A percentile compares a stretch with the other conserved stretches of the same genome.
These are phyloP conservation scores for Drosophila kepulauana DNA, from an alignment of 1,140 invertebrate species.

Conservation along the genomic window DNA sequence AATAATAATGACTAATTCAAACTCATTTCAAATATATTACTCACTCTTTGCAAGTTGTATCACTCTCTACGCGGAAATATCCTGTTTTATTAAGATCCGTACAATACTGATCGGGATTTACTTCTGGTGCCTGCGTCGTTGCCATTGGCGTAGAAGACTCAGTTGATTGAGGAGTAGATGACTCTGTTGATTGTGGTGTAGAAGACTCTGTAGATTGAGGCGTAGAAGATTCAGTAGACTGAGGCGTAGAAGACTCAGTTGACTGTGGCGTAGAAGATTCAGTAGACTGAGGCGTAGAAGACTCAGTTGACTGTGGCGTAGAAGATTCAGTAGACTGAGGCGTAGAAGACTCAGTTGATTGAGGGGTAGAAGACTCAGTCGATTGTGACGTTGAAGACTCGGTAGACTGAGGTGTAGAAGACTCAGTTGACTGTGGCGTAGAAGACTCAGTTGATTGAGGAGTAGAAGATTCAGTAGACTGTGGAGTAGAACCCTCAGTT, in stretches of 20 bases:
- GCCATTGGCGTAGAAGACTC: conserved; percentile 13
- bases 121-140: conserved; percentile 20
- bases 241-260: neutral
- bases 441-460: too few relatives aligned
- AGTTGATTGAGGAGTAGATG: conserved; percentile 9
- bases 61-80: conserved; percentile 48
- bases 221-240: conserved; percentile 28
- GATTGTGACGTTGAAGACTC: conserved; percentile 4
- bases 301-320: conserved; percentile 10
- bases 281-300: neutral
- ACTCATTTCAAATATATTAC: conserved; percentile 1
- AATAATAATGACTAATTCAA: neutral
- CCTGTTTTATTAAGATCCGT: conserved; percentile 40
- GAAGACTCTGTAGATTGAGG: conserved; percentile 15
- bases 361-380: conserved; percentile 1
- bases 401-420: conserved; percentile 4
- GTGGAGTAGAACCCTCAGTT: neutral
- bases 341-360: neutral
- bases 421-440: neutral
- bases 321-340: conserved; percentile 7
- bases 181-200: neutral
- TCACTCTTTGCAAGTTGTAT: conserved; percentile 61
- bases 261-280: conserved; percentile 16
- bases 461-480: neutral
- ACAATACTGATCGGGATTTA: conserved; percentile 48